Evolutionary conservation across 2,113 vertebrate species (phyloP).

Genomic region (Rousettus leschenaultii): DNA sequence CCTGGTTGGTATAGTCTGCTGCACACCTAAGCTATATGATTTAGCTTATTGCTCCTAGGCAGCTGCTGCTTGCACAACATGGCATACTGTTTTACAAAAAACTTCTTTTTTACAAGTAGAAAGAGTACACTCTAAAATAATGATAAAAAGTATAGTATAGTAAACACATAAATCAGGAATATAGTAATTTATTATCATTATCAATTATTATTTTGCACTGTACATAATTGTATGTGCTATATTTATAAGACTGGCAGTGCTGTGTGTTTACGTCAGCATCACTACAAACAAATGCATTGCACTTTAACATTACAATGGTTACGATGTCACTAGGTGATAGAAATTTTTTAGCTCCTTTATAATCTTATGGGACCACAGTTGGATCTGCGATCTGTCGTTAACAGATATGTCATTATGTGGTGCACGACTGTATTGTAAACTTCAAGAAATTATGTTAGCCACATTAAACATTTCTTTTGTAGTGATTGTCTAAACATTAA

Average conservation of each 20-base stretch:
- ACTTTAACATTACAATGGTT: neutral
- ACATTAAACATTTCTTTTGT: neutral
- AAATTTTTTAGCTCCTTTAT: neutral
- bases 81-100: neutral
- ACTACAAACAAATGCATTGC: neutral
- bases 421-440: neutral
- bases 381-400: neutral
- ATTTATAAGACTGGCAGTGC: neutral
- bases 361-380: neutral
- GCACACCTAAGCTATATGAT: neutral
- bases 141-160: neutral
- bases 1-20: neutral
- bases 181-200: neutral
- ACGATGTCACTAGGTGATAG: neutral
- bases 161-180: neutral
- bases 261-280: neutral
- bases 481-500: neutral
- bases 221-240: neutral
- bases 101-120: neutral
- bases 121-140: neutral
- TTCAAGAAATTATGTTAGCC: neutral
- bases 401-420: too few species aligned
- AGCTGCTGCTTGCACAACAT: neutral
- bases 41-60: neutral
- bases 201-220: neutral